Evolutionary conservation across 2,888 invertebrate genomes (phyloP).

Genomic region (Cryptus viduatorius): DNA sequence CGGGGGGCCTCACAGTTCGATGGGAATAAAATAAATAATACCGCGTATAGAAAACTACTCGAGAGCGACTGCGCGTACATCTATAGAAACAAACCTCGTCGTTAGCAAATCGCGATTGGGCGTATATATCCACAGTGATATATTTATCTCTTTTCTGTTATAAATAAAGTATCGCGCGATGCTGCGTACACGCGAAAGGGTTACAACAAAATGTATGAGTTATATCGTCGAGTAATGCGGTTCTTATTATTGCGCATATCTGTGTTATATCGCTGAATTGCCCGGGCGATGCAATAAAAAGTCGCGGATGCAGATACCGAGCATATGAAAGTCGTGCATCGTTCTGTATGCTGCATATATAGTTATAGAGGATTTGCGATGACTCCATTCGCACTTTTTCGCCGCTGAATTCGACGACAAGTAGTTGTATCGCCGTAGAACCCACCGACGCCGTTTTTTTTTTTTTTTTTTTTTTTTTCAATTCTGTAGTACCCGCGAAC

Average conservation of each 20-base stretch:
- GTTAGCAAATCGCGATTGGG: not conserved
- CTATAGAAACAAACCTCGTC: not conserved
- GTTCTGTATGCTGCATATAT: conserved; percentile 5
- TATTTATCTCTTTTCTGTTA: not conserved
- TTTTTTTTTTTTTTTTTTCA: no score
- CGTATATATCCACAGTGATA: not conserved
- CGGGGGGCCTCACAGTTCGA: conserved; percentile 27
- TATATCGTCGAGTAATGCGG: conserved; percentile 26
- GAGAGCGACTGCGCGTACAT: not conserved
- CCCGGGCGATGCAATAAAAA: conserved; percentile 49
- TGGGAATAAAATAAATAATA: conserved; percentile 51
- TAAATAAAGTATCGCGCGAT: conserved; percentile 2
- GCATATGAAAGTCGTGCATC: not conserved
- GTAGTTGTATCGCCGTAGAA: no score
- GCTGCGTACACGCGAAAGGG: not conserved
- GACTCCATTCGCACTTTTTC: no score
- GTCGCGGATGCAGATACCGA: conserved; percentile 29
- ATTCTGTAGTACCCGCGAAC: no score
- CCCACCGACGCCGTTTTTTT: no score
- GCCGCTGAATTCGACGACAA: no score
- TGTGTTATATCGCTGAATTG: conserved; percentile 36
- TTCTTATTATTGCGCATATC: conserved; percentile 48
- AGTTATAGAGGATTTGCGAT: not conserved
- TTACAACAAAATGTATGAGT: conserved; percentile 30
- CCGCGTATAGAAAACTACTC: conserved; percentile 8